Conservation (phyloP, 2,113 vertebrate species). For the Aldabrachelys gigantea region DNA sequence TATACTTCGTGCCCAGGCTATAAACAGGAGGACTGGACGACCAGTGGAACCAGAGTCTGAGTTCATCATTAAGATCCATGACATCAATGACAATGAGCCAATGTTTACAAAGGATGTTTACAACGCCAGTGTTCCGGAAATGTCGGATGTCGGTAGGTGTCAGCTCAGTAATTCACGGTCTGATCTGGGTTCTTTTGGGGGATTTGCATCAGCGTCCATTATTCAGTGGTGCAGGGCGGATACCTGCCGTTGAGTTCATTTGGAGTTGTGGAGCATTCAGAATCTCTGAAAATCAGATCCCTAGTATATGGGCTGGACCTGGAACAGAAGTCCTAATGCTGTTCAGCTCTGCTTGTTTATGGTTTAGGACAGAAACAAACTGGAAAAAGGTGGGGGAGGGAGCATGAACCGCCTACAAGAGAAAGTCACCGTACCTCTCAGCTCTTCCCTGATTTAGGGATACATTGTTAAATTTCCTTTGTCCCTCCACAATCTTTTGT, state of each 20-base stretch:
- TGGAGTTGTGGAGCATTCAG: neutral
- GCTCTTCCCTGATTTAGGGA: neutral
- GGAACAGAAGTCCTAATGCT: neutral
- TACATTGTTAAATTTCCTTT: neutral
- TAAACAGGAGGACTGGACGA: constrained; percentile 90
- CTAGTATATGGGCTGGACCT: neutral
- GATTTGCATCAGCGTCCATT: neutral
- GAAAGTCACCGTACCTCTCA: accelerated
- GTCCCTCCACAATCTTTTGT: neutral
- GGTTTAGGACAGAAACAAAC: neutral
- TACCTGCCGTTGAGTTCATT: neutral
- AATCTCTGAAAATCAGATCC: neutral
- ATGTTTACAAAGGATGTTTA: constrained; percentile 92
- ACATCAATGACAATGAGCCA: constrained; percentile 97
- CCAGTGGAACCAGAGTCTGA: constrained; percentile 95
- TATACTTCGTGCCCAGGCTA: constrained; percentile 90
- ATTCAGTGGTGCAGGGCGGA: neutral
- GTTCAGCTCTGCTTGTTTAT: neutral
- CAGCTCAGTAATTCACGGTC: constrained; percentile 7
- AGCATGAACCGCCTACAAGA: neutral
- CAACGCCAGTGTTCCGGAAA: constrained; percentile 90
- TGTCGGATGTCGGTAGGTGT: constrained; percentile 92
- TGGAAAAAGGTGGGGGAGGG: neutral
- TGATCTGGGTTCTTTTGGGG: neutral
- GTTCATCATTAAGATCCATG: constrained; percentile 98